Evolutionary conservation across 2,888 invertebrate genomes (phyloP).

Genomic region (Drosophila neotestacea): DNA sequence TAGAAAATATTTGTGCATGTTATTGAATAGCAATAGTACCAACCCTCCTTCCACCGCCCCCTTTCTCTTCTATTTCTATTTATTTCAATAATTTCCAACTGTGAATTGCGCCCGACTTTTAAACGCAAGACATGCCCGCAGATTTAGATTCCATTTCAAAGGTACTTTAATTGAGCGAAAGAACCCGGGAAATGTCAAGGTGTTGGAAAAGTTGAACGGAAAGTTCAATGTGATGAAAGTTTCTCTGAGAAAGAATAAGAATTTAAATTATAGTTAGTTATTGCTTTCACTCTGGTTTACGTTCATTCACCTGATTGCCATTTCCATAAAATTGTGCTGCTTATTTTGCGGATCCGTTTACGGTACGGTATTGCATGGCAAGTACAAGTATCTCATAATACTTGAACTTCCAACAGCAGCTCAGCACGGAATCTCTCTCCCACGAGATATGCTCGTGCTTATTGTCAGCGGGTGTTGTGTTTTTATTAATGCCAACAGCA

Average conservation of each 20-base stretch:
- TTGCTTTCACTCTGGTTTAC: constrained; percentile 7
- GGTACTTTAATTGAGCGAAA: constrained; percentile 70
- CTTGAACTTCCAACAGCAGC: neutral
- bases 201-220: constrained; percentile 39
- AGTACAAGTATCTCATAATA: constrained; percentile 6
- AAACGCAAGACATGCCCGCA: constrained; percentile 18
- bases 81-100: constrained; percentile 29
- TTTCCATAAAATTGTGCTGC: constrained; percentile 15
- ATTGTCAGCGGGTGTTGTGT: constrained; percentile 31
- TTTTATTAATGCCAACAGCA: constrained; percentile 31
- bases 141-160: constrained; percentile 49
- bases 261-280: neutral
- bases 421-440: constrained; percentile 14
- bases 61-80: no score
- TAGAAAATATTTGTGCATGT: constrained; percentile 74
- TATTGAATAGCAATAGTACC: constrained; percentile 43
- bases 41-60: neutral
- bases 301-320: constrained; percentile 36
- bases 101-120: constrained; percentile 38
- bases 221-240: constrained; percentile 34
- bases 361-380: constrained; percentile 1
- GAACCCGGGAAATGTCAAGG: constrained; percentile 59
- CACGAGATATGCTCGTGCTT: constrained; percentile 32
- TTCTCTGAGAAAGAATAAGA: neutral
- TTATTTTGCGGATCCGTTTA: constrained; percentile 42